Base-by-base conservation (phyloP, 1,140 invertebrate species). In the Sminthurinus signatus region DNA sequence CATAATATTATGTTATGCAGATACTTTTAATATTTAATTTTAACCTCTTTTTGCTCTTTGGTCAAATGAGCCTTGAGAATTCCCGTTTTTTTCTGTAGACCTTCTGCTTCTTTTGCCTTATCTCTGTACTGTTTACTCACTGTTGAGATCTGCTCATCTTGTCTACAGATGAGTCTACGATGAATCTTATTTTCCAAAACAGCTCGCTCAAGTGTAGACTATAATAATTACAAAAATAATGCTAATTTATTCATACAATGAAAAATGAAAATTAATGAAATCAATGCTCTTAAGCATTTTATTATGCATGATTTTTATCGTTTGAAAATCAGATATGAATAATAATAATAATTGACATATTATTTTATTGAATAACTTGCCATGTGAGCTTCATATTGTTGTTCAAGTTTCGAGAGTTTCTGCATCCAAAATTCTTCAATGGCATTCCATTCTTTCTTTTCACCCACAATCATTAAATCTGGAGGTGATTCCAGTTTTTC, bases 401-500 rank as follows among this genome's bases (percentile, higher is more conserved):
- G 36, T 44, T 70, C 68, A 14, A 70, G 39, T 32, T 27, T 44
- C 0, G 42, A 43, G 12, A 70, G 36, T 48, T 67, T 70, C 25
- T 61, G 57, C 65, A 70, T 70, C 68, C 68, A 70, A 59, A 67
- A 70, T 36, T 70, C 68, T 64, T 70, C 68, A 21, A 70, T 19
- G 8, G 64, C 54, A 54, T 67, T 62, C 23, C 32, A 32, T 5
- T 58, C 61, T 39, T 66, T 70, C 28, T 64, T 64, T n/a, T 58
- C 51, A 10, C 68, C 68, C 17, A 66, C 39, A 15, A 70, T 58
- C 51, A 70, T 51, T 3, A 66, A 56, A 36, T 62, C 54, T 5
- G 36, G 50, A 28, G 50, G 21, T 15, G 50, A 25, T 4, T 19
- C 19, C 5, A 46, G 44, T 5, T 8, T 10, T 5, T n/a, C 44